Evolutionary conservation across 2,113 vertebrate genomes (phyloP).

Genomic region (Anhinga rufa): DNA sequence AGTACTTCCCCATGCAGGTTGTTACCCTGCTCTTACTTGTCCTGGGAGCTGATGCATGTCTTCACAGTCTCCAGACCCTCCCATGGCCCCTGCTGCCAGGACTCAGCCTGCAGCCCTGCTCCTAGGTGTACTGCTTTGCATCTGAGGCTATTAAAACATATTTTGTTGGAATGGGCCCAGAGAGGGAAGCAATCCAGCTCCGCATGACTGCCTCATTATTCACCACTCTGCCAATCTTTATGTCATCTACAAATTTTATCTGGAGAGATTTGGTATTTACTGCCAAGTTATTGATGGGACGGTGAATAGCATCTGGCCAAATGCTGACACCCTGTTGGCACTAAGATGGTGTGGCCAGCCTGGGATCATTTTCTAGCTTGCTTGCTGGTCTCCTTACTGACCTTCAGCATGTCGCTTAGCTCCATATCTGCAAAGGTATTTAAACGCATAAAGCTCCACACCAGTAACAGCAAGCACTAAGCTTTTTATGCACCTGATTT

Average conservation of each 20-base stretch:
- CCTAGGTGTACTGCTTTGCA: not conserved
- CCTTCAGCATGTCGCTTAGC: not conserved
- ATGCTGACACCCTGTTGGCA: not conserved
- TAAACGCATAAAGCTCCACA: not conserved
- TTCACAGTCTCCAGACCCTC: not conserved
- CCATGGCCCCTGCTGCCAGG: not conserved
- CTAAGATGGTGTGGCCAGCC: not conserved
- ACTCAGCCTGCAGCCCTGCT: not conserved
- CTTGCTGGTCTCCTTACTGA: not conserved
- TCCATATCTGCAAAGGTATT: not conserved
- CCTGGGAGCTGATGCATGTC: not conserved
- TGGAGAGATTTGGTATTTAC: not conserved
- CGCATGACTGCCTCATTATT: not conserved
- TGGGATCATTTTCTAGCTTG: not conserved
- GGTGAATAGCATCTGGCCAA: not conserved
- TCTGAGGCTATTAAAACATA: not conserved
- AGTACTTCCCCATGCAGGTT: not conserved
- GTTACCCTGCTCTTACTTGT: not conserved
- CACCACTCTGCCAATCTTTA: conserved; percentile 22
- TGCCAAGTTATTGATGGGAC: conserved; percentile 20
- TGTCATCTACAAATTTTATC: not conserved
- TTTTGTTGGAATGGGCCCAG: not conserved
- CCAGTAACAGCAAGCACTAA: accelerated
- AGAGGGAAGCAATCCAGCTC: not conserved
- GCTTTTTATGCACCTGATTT: not conserved